These are phyloP conservation scores for Ophion costatus DNA, from an alignment of 2,888 invertebrate genomes.

Conservation along the genomic window DNA sequence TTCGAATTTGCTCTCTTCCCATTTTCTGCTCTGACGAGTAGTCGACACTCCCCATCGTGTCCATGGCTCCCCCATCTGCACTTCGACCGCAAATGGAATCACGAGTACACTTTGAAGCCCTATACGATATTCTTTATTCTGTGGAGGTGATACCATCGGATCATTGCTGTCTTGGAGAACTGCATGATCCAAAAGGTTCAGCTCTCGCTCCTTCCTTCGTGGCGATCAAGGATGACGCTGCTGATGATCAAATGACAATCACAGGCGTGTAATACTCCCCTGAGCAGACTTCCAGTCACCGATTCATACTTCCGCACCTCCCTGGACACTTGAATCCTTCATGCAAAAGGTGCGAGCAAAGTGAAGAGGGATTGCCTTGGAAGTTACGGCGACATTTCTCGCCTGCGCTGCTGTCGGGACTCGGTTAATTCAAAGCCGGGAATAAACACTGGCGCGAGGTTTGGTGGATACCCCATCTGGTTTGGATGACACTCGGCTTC, in stretches of 20 bases:
- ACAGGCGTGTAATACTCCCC: not conserved
- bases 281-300: not conserved
- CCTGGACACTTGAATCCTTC: not conserved
- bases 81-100: not conserved
- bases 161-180: not conserved
- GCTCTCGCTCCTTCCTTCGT: not conserved
- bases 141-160: not conserved
- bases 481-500: conserved; percentile 50
- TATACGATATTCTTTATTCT: not conserved
- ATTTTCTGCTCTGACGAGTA: not conserved
- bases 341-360: conserved; percentile 9
- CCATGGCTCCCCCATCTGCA: not conserved
- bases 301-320: not conserved
- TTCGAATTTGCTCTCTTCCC: not conserved
- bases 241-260: not conserved
- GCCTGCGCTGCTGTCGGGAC: not conserved
- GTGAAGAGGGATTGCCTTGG: conserved; percentile 28
- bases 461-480: conserved; percentile 48
- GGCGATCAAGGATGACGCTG: not conserved
- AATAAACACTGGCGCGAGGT: conserved; percentile 50
- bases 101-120: not conserved
- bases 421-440: conserved; percentile 41
- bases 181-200: not conserved
- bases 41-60: not conserved
- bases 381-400: conserved; percentile 38